Base-by-base conservation (phyloP, 1,140 invertebrate species). In the Bombyx mandarina region DNA sequence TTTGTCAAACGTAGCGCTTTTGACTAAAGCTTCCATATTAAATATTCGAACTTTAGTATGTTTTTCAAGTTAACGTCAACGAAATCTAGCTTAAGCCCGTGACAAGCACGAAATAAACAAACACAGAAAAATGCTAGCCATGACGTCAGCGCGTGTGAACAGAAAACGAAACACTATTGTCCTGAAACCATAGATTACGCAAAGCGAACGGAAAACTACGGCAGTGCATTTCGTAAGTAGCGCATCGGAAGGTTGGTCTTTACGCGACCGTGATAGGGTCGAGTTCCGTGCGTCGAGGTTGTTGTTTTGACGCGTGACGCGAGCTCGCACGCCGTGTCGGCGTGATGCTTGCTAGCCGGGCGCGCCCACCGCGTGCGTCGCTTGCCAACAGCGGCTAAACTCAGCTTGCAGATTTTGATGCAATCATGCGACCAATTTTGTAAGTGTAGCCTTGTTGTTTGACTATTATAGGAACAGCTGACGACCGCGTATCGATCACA, bases 161-260 rank as follows among this genome's bases (percentile, higher is more conserved):
- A 52, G 50, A 63, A 61, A 66, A 57, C 61, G 56, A 52, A 54
- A 5, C 49, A 50, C 56, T 46, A 52, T 44, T 45, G 44, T 6
- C 53, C 58, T 50, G 59, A 61, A 52, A 54, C 22, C 12, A 18
- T 18, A 18, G 12, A 49, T 76, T 79, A 67, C 67, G 72, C 69
- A 74, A 75, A 70, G 61, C 44, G 67, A 81, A 73, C 69, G 79
- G 79, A 82, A 82, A 82, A 80, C 69, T 82, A 79, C 77, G 58
- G 61, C 26, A 55, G 46, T 61, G 62, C 57, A 60, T 73, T 65
- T 66, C 65, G 69, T 59, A 71, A 66, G 26, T 35, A 5, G 26
- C 26, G 26, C 26, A 35, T 35, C 26, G 59, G 50, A 58, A 54
- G 56, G 43, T 51, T 51, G 18, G 62, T 43, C 22, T 35, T 57